Evolutionary conservation across 2,888 invertebrate genomes (phyloP).

Genomic region (Acrobasis repandana): DNA sequence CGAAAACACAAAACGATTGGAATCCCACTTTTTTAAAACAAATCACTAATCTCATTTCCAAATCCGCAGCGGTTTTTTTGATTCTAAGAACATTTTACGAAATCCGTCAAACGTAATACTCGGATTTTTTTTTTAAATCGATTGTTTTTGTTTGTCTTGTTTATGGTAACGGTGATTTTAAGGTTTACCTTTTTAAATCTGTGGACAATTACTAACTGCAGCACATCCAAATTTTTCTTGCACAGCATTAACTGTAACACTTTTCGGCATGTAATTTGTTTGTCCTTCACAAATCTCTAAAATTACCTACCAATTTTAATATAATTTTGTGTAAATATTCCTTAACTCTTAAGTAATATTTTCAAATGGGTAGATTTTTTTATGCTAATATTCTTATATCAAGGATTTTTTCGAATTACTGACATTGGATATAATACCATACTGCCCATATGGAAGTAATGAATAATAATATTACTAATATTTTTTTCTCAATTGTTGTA

Average conservation of each 20-base stretch:
- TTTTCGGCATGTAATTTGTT: conserved; percentile 21
- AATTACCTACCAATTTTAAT: conserved; percentile 5
- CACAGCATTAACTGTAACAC: conserved; percentile 29
- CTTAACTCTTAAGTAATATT: conserved; percentile 6
- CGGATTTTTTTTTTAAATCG: conserved; percentile 18
- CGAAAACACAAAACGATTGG: conserved; percentile 17
- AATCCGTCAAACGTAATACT: conserved; percentile 1
- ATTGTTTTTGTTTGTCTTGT: conserved; percentile 29
- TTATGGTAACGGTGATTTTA: conserved; percentile 35
- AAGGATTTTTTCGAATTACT: too few species aligned
- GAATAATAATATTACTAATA: conserved; percentile 47
- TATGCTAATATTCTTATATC: background rate
- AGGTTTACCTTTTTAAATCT: conserved; percentile 25
- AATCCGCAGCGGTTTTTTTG: conserved; percentile 9
- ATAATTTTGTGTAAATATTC: background rate
- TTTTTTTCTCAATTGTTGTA: conserved; percentile 85
- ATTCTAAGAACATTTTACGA: conserved; percentile 9
- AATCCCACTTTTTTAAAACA: conserved; percentile 36
- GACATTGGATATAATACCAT: too few species aligned
- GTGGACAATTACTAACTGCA: conserved; percentile 31
- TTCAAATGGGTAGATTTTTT: conserved; percentile 16
- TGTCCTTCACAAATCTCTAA: conserved; percentile 10
- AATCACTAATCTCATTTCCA: conserved; percentile 47
- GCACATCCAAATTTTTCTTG: conserved; percentile 30
- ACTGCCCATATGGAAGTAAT: conserved; percentile 25